phyloP scores from a whole-genome alignment of 1,140 invertebrate genomes.

The Temnothorax curvispinosus region DNA sequence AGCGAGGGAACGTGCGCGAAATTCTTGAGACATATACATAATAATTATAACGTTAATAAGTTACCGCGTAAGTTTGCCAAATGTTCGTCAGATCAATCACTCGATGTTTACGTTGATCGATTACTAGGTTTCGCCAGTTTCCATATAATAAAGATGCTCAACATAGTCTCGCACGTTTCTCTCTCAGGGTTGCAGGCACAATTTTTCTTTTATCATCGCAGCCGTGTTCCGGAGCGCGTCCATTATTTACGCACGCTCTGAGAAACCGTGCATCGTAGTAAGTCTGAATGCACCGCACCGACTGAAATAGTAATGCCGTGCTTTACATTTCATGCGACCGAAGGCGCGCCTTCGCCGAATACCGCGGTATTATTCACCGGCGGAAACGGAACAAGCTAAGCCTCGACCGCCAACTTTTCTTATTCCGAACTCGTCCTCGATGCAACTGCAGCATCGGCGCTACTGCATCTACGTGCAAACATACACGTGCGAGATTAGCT shows the following conservation, averaged over 20 bases:
- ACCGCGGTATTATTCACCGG: slow-evolving; percentile 67
- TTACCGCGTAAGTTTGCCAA: neutral
- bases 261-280: slow-evolving; percentile 54
- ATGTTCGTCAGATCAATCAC: neutral
- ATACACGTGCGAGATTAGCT: slow-evolving; percentile 58
- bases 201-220: slow-evolving; percentile 49
- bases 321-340: slow-evolving; percentile 71
- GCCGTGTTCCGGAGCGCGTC: slow-evolving; percentile 34
- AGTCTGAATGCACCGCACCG: slow-evolving; percentile 54
- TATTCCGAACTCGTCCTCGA: slow-evolving; percentile 60
- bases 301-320: slow-evolving; percentile 70
- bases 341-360: slow-evolving; percentile 48
- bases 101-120: neutral
- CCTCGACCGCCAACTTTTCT: slow-evolving; percentile 68
- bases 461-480: slow-evolving; percentile 25
- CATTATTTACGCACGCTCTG: slow-evolving; percentile 68
- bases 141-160: slow-evolving; percentile 20
- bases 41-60: slow-evolving; percentile 22
- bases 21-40: neutral
- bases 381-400: slow-evolving; percentile 53
- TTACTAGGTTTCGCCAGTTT: neutral
- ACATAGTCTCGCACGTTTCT: slow-evolving; percentile 4
- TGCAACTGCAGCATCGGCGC: slow-evolving; percentile 31
- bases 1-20: neutral
- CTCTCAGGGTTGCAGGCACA: neutral